These are phyloP conservation scores for Melanotaenia parkinsoni DNA, from an alignment of 2,797 vertebrate species.

Conservation along the genomic window DNA sequence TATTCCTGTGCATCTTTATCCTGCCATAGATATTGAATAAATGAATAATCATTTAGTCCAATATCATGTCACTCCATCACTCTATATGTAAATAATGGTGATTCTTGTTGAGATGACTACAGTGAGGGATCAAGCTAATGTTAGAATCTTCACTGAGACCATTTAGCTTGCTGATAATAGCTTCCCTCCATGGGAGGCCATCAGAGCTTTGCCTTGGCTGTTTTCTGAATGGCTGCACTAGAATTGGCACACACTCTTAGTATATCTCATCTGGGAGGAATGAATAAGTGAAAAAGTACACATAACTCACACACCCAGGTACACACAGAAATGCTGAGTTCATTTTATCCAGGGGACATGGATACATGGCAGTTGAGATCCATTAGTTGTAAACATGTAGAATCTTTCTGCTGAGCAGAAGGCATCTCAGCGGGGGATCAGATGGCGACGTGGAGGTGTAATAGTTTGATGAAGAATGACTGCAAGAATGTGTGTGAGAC, in stretches of 20 bases:
- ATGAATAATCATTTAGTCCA: constrained; percentile 34
- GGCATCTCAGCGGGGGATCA: constrained; percentile 65
- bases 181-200: constrained; percentile 65
- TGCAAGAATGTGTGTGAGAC: constrained; percentile 17
- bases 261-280: constrained; percentile 59
- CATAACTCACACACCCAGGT: constrained; percentile 41
- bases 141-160: constrained; percentile 70
- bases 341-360: constrained; percentile 64
- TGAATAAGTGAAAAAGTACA: constrained; percentile 59
- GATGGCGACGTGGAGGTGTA: constrained; percentile 57
- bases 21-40: not conserved
- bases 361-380: constrained; percentile 74
- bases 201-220: constrained; percentile 49
- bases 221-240: constrained; percentile 56
- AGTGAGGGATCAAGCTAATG: constrained; percentile 68
- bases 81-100: constrained; percentile 62
- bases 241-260: constrained; percentile 40
- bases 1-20: constrained; percentile 24
- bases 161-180: constrained; percentile 74
- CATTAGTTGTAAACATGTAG: constrained; percentile 78
- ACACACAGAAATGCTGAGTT: constrained; percentile 41
- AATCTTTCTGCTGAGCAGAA: constrained; percentile 76
- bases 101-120: constrained; percentile 61
- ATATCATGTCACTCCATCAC: constrained; percentile 32
- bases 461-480: constrained; percentile 56